phyloP scores from a whole-genome alignment of 2,797 vertebrate species.

The Gallinago nigripennis region DNA sequence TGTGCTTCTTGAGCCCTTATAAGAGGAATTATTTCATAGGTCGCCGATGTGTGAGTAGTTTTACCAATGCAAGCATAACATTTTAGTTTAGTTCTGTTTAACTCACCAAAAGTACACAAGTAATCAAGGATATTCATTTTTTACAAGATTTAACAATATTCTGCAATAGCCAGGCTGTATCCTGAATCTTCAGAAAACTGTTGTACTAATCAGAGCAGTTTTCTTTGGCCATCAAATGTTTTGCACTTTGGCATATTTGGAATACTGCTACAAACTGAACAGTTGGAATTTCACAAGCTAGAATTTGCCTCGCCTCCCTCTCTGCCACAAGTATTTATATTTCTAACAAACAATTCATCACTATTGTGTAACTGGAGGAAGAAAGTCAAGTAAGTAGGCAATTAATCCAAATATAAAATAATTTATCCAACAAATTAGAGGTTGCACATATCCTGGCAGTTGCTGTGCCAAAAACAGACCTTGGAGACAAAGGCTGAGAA shows the following conservation, averaged over 20 bases:
- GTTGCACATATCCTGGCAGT: background rate
- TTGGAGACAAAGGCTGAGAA: background rate
- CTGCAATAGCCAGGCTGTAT: background rate
- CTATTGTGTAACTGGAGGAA: conserved; percentile 1
- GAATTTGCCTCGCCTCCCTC: background rate
- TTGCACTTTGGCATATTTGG: background rate
- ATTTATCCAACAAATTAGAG: background rate
- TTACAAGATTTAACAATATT: background rate
- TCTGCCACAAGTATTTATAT: background rate
- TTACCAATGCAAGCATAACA: background rate
- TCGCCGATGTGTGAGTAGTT: background rate
- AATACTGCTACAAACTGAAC: background rate
- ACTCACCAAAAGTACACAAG: background rate
- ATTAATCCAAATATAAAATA: background rate
- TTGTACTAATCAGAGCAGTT: background rate
- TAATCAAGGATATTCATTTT: background rate
- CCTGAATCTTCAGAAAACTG: background rate
- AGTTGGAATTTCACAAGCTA: background rate
- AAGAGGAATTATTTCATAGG: background rate
- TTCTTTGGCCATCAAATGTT: background rate
- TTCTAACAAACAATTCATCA: background rate
- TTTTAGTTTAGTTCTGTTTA: background rate
- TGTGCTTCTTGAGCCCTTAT: background rate
- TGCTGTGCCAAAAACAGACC: conserved; percentile 5
- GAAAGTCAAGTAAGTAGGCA: conserved; percentile 1